These are phyloP conservation scores for Margarornis squamiger DNA, from an alignment of 2,797 vertebrate genomes.

Conservation along the genomic window DNA sequence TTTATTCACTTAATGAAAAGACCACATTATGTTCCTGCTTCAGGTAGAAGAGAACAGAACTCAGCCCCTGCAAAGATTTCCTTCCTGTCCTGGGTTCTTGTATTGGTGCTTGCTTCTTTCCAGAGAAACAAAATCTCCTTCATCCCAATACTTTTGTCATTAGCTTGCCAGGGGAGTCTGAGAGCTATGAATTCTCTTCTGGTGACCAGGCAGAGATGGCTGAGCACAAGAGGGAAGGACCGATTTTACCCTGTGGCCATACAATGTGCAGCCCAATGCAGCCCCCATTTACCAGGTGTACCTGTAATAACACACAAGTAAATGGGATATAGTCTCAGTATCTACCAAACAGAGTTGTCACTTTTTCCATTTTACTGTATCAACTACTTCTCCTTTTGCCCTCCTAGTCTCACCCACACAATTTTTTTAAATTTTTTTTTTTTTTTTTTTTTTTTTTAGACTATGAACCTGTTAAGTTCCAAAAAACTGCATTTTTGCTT, in stretches of 20 bases:
- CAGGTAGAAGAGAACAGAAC: neutral
- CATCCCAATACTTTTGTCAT: neutral
- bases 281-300: neutral
- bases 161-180: neutral
- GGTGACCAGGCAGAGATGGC: neutral
- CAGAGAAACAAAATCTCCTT: neutral
- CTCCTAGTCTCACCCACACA: neutral
- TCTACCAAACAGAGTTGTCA: neutral
- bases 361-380: neutral
- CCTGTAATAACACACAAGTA: neutral
- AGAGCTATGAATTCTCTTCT: neutral
- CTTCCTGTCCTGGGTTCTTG: slow-evolving; percentile 14
- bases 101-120: neutral
- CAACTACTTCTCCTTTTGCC: neutral
- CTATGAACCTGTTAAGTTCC: neutral
- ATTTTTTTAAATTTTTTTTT: neutral
- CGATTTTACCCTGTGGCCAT: neutral
- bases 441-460: neutral
- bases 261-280: neutral
- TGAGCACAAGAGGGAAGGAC: neutral
- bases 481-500: neutral
- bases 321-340: neutral
- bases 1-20: slow-evolving; percentile 13
- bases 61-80: neutral
- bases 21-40: neutral